Conservation (phyloP, 2,113 vertebrate species). For the Hippocampus barbouri region DNA sequence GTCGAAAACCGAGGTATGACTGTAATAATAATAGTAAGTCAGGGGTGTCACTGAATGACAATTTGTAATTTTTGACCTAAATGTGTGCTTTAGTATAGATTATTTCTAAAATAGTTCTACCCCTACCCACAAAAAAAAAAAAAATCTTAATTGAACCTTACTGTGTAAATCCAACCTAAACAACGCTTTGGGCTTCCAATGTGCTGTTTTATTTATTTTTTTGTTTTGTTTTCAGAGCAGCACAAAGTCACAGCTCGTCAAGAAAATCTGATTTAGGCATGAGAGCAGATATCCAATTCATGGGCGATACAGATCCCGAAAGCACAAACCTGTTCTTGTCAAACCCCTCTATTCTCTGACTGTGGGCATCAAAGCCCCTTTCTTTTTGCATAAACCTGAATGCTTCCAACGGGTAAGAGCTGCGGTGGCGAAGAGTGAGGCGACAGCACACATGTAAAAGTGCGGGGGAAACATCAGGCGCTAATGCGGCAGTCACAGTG, state of each 20-base stretch:
- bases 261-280: slow-evolving; percentile 44
- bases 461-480: slow-evolving; percentile 35
- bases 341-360: not conserved
- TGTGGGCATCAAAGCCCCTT: not conserved
- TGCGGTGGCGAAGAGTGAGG: slow-evolving; percentile 16
- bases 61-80: no score
- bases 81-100: no score
- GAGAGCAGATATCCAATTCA: slow-evolving; percentile 63
- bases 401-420: slow-evolving; percentile 13
- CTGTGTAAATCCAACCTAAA: not conserved
- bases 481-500: slow-evolving; percentile 36
- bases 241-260: slow-evolving; percentile 48
- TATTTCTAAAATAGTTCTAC: no score
- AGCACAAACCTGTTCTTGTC: not conserved
- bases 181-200: not conserved
- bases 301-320: slow-evolving; percentile 33
- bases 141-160: not conserved
- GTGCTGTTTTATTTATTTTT: not conserved
- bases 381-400: not conserved
- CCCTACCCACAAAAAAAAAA: no score
- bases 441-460: slow-evolving; percentile 30
- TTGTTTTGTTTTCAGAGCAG: not conserved
- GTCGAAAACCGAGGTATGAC: no score
- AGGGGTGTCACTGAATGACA: no score
- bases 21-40: no score